Evolutionary conservation across 2,797 vertebrate genomes (phyloP), one percentile per base, ranked within the genome.

Genomic region (Dryobates pubescens): DNA sequence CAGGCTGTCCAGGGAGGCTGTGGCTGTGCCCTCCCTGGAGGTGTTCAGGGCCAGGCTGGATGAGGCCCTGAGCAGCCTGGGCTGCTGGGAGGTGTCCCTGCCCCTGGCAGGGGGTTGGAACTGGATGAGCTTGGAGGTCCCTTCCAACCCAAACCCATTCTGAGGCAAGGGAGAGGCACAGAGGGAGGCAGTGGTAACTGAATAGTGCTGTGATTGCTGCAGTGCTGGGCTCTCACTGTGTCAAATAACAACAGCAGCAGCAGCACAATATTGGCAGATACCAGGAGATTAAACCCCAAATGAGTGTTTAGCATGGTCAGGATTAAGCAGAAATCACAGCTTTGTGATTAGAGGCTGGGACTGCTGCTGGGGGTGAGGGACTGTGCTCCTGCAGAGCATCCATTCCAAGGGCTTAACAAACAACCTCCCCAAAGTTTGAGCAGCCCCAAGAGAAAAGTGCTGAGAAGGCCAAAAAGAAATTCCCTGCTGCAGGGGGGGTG

Each of bases 291-390:
- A 76, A 83, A n/a, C 13, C 1, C 32, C 81, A 91, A 88, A 88
- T 92, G 56, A 90, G 73, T 90, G 78, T 51, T 91, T 82, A 86
- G 68, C 38, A 63, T 72, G 57, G 78, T 79, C 82, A 82, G 86
- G 81, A 93, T 86, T 93, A 88, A 83, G 72, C 61, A 82, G 72
- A 84, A 92, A 65, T 72, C 92, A 70, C 81, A 90, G 88, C 61
- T 91, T 95, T 93, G 79, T 89, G 78, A 77, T 73, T 88, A 82
- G 82, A 80, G 63, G 4, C 78, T 73, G 59, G 75, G 93, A 69
- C 32, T 68, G 88, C 61, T 59, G 81, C 57, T 91, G 86, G 83
- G 94, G 86, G 74, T 74, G 80, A 76, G 54, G 87, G 92, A 91
- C 90, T 90, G 82, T 59, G 74, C 70, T 43, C 80, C 91, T 72